These are phyloP conservation scores for Ciconia stormi DNA, from an alignment of 2,113 vertebrate genomes.

Conservation along the genomic window DNA sequence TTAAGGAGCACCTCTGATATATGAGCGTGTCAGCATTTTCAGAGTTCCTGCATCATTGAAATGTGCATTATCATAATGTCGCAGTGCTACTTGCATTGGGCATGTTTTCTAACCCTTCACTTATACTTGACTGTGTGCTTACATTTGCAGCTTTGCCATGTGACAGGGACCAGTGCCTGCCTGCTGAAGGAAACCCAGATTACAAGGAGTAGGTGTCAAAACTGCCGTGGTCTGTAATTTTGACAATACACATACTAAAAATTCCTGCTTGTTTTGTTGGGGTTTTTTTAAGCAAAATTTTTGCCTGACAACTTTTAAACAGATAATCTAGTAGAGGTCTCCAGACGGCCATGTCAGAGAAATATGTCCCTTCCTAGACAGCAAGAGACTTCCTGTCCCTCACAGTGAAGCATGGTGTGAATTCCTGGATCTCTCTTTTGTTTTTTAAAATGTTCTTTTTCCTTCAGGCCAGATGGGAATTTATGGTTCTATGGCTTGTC, in stretches of 20 bases:
- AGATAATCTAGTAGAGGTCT: background rate
- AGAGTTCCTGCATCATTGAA: background rate
- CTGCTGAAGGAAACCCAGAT: conserved; percentile 37
- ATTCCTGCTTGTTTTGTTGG: background rate
- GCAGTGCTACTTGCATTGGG: background rate
- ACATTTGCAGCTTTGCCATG: conserved; percentile 37
- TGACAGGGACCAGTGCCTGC: conserved; percentile 57
- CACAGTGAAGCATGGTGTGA: background rate
- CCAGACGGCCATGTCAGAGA: background rate
- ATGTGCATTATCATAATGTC: background rate
- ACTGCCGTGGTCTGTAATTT: background rate
- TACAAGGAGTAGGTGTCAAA: conserved; percentile 61
- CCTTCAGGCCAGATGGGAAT: background rate
- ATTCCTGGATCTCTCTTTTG: background rate
- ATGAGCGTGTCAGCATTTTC: background rate
- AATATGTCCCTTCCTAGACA: background rate
- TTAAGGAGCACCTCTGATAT: background rate
- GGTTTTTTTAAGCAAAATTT: background rate
- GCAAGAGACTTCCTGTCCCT: background rate
- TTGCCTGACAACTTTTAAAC: background rate
- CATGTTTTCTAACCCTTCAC: background rate
- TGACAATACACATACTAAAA: background rate
- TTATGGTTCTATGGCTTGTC: background rate
- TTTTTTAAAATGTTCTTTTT: background rate
- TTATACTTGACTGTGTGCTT: conserved; percentile 26